Percentiles rank a stretch among this genome's conserved stretches.
Evolutionary conservation across 2,113 vertebrate genomes (phyloP).

Genomic region (Synodontis membranacea): DNA sequence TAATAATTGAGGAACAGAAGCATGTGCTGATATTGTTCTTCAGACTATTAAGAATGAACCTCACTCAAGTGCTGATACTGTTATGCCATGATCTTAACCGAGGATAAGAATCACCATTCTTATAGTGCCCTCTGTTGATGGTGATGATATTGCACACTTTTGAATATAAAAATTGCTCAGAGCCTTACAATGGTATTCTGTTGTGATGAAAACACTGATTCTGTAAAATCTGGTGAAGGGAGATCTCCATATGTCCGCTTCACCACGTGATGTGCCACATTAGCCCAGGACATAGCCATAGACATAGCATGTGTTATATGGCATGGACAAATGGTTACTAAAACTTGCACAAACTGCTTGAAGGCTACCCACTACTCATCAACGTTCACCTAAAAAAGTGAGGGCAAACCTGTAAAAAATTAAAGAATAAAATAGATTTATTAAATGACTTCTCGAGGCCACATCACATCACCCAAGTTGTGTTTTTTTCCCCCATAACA

Average conservation of each 20-base stretch:
- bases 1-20: not conserved
- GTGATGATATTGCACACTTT: not conserved
- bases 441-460: too few relatives aligned
- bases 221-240: not conserved
- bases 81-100: too few relatives aligned
- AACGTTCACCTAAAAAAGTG: not conserved
- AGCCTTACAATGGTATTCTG: not conserved
- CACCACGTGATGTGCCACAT: not conserved
- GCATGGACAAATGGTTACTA: not conserved
- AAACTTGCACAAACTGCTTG: too few relatives aligned
- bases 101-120: not conserved
- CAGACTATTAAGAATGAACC: not conserved
- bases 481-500: too few relatives aligned
- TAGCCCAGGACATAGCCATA: not conserved
- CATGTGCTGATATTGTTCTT: not conserved
- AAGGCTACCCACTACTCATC: not conserved
- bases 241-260: not conserved
- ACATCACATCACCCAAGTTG: too few relatives aligned
- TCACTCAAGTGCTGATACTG: too few relatives aligned
- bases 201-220: not conserved
- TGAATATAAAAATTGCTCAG: not conserved
- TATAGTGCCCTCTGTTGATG: not conserved
- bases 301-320: not conserved
- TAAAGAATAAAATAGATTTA: too few relatives aligned
- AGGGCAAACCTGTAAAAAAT: not conserved